Base-by-base conservation (phyloP, 2,888 invertebrate genomes). In the Isotomurus palustris region DNA sequence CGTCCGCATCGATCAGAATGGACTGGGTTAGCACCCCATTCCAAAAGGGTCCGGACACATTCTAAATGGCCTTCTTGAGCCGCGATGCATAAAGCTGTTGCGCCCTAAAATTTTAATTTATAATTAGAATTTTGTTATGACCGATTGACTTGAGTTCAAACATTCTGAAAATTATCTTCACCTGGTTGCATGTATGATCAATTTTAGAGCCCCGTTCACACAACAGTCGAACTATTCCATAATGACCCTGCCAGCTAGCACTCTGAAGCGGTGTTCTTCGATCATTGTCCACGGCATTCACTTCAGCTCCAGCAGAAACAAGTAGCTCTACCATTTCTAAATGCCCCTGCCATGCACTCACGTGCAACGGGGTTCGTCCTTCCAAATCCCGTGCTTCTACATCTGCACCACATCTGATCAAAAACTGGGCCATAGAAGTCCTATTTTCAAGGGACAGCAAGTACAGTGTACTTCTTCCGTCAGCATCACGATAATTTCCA, bases 201-300 rank as follows among this genome's bases (percentile, higher is more conserved):
- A 91, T 88, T 55, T 81, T 76, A 0, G 94, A 93, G 4, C 90
- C 90, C 70, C 84, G 84, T 71, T 85, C 84, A 43, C 95, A 79
- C 14, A 91, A 77, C 36, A 91, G 78, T 58, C 86, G 82, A 66
- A 95, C 90, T 38, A 91, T 91, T 48, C 84, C 82, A 36, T 85
- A 83, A 72, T 95, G 90, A 0, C 95, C 95, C 74, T 95, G 91
- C 95, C 95, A 95, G 51, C 93, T 89, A 17, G 94, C 94, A 32
- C 92, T 92, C 78, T 95, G 95, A 63, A 95, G 78, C 1, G 95
- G 91, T 0, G 93, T 92, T 58, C 95, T 82, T 64, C 84, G 83
- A 75, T 92, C 91, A 64, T 87, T 82, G 77, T 93, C 93, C 64
- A 87, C 84, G 0, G 90, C 90, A 75, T 95, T 91, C 1, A 93